These are phyloP conservation scores for Oriolus oriolus DNA, from an alignment of 2,113 vertebrate genomes.

Conservation along the genomic window DNA sequence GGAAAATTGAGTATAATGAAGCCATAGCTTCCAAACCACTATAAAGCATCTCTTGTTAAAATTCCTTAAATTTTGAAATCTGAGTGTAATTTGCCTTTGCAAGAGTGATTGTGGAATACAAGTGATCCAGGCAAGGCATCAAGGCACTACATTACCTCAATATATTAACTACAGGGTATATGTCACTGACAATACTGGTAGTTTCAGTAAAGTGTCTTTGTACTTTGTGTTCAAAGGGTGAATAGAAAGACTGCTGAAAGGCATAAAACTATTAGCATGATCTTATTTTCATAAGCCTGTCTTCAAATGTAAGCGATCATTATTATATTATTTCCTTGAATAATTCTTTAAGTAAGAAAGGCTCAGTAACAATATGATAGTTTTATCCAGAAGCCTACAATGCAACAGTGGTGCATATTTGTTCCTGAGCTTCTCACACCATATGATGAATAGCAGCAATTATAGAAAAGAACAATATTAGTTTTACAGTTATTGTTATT, in stretches of 20 bases:
- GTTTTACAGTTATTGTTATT: slow-evolving; percentile 74
- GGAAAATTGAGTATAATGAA: neutral
- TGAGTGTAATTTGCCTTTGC: neutral
- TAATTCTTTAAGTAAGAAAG: slow-evolving; percentile 57
- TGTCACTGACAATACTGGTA: neutral
- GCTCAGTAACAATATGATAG: slow-evolving; percentile 17
- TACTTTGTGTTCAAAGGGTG: neutral
- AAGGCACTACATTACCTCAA: neutral
- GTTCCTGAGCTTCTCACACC: slow-evolving; percentile 25
- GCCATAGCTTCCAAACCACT: neutral
- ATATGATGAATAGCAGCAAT: slow-evolving; percentile 73
- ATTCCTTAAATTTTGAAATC: neutral
- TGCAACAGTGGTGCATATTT: slow-evolving; percentile 45
- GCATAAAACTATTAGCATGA: slow-evolving; percentile 2
- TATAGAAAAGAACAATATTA: slow-evolving; percentile 77
- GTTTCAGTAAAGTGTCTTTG: neutral
- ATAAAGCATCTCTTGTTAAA: neutral
- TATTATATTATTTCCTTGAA: slow-evolving; percentile 47
- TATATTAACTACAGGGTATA: neutral
- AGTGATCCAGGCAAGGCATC: neutral
- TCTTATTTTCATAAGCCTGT: slow-evolving; percentile 32
- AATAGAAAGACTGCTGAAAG: neutral
- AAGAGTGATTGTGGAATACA: neutral
- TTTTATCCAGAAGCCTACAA: slow-evolving; percentile 29
- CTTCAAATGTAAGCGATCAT: slow-evolving; percentile 44